Evolutionary conservation across 2,113 vertebrate genomes (phyloP).

Genomic region (Brienomyrus brachyistius): DNA sequence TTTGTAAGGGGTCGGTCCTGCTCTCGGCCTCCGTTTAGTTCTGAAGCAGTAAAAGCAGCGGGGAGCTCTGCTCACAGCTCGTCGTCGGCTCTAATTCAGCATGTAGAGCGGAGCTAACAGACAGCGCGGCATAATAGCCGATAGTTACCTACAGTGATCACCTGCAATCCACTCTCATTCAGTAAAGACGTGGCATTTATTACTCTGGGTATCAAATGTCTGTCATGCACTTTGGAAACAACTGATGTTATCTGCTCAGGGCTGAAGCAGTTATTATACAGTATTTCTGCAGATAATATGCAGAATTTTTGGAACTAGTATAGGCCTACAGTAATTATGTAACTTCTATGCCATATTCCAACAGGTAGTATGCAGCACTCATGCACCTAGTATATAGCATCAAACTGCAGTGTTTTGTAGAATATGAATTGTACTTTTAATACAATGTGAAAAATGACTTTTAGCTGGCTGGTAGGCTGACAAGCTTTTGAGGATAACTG

Average conservation of each 20-base stretch:
- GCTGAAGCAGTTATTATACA: not conserved
- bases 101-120: not conserved
- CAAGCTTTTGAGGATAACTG: not conserved
- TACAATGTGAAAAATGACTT: not conserved
- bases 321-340: not conserved
- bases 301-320: not conserved
- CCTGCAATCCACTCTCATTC: not conserved
- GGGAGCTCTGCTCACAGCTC: not conserved
- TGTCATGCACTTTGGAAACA: constrained; percentile 9
- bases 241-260: not conserved
- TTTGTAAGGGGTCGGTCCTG: not conserved
- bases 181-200: not conserved
- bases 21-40: not conserved
- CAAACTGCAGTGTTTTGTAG: not conserved
- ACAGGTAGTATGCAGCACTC: not conserved
- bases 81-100: not conserved
- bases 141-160: not conserved
- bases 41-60: not conserved
- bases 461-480: not conserved
- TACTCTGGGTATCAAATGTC: not conserved
- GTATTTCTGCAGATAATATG: not conserved
- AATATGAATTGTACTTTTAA: not conserved
- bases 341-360: not conserved
- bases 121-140: not conserved
- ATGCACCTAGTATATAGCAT: not conserved